Percentiles rank a stretch among this genome's conserved stretches.
These are phyloP conservation scores for Numida meleagris DNA, from an alignment of 2,113 vertebrate species.

Conservation along the genomic window DNA sequence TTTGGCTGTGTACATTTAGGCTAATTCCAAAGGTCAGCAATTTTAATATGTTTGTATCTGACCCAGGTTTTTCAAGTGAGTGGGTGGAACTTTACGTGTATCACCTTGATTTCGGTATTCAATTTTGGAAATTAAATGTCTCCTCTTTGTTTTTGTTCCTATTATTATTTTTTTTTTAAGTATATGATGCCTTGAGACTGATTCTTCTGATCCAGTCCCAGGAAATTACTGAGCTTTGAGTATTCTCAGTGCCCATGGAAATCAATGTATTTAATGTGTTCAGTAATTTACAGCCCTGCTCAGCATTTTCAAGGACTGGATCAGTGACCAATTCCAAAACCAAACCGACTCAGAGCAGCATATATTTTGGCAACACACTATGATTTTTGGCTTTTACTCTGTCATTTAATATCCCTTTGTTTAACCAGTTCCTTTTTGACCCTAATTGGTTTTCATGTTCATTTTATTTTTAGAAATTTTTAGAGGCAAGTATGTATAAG, in stretches of 20 bases:
- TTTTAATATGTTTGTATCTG: not conserved
- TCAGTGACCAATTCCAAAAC: not conserved
- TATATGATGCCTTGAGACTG: conserved; percentile 47
- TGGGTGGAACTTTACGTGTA: not conserved
- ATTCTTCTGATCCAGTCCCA: conserved; percentile 11
- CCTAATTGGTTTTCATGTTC: conserved; percentile 86
- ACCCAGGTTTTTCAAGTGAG: not conserved
- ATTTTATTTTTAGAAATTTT: conserved; percentile 97
- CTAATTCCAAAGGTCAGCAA: not conserved
- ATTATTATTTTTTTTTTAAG: not conserved
- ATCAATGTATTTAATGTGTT: not conserved
- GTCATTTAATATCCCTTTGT: conserved; percentile 42
- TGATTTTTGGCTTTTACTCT: conserved; percentile 22
- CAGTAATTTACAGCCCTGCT: not conserved
- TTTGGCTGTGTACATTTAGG: not conserved
- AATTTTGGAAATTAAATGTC: not conserved
- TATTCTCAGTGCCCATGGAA: not conserved
- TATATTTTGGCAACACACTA: not conserved
- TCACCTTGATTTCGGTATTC: not conserved
- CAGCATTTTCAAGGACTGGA: not conserved
- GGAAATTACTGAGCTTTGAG: not conserved
- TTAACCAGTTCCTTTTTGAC: conserved; percentile 61
- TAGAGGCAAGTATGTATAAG: conserved; percentile 94
- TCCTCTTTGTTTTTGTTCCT: not conserved
- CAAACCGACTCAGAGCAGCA: conserved; percentile 21